These are phyloP conservation scores for Cavia porcellus DNA, from an alignment of 2,113 vertebrate species.

Conservation along the genomic window DNA sequence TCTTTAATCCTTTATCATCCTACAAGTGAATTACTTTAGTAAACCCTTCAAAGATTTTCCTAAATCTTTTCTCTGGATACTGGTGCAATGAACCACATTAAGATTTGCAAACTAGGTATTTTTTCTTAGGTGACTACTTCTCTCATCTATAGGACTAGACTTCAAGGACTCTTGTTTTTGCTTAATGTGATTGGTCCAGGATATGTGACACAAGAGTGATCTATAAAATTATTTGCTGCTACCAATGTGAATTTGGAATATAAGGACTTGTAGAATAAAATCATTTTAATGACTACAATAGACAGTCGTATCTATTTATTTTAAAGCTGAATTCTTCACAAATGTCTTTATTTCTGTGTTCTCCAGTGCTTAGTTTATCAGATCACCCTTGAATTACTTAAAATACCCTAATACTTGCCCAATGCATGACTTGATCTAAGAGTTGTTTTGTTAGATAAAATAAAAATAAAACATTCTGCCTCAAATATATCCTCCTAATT, in stretches of 20 bases:
- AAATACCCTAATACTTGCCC: not conserved
- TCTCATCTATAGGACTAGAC: not conserved
- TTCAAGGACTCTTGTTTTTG: not conserved
- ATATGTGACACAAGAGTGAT: not conserved
- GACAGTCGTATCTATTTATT: not conserved
- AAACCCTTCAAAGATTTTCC: not conserved
- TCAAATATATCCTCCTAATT: not conserved
- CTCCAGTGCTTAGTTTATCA: not conserved
- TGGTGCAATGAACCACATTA: not conserved
- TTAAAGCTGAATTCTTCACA: not conserved
- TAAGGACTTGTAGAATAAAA: not conserved
- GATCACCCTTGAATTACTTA: not conserved
- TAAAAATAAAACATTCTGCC: not conserved
- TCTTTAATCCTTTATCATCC: not conserved
- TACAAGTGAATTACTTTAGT: not conserved
- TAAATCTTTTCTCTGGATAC: not conserved
- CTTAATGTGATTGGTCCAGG: not conserved
- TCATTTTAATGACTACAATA: slow-evolving; percentile 13
- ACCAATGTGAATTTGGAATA: not conserved
- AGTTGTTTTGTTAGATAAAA: not conserved
- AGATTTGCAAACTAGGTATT: not conserved
- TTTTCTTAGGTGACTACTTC: not conserved
- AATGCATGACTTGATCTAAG: not conserved
- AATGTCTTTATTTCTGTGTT: not conserved
- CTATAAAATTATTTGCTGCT: not conserved